Base-by-base conservation (phyloP, 2,888 invertebrate species). In the Leptogaster cylindrica region DNA sequence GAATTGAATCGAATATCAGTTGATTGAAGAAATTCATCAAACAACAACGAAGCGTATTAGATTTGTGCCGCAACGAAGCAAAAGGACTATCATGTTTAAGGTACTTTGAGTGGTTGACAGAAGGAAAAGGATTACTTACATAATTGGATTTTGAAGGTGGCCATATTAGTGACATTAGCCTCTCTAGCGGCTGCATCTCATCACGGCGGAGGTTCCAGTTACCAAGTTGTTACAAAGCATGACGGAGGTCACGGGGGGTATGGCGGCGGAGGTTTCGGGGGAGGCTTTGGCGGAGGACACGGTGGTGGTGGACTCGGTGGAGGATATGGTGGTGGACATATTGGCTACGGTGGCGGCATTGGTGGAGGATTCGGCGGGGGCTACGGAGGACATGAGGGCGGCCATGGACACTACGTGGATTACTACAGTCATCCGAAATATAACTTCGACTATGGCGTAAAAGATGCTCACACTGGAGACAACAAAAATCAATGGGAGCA, bases 401-500 rank as follows among this genome's bases (percentile, higher is more conserved):
- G 33, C 1, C 48, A 65, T 39, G 68, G 51, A 20, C 52, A 77
- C 10, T 79, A 76, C 2, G 83, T 55, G 67, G 84, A 85, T 20
- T 83, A 75, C 18, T 71, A 80, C 74, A 76, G 78, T 33, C 76
- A 82, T 72, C 83, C 83, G 33, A 81, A 82, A 73, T 82, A 82
- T 70, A 76, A 78, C 16, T 83, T 80, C 70, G 81, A 83, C 70
- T 83, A 83, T 72, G 83, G 82, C 1, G 83, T 83, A 16, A 80
- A 82, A 70, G 83, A 83, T 68, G 75, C 78, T 1, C 82, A 83
- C 33, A 83, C 83, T 1, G 83, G 83, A 2, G 83, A 83, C 66
- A 78, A 81, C 20, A 83, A 83, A 73, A 80, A 79, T 68, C 82
- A 82, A 71, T 80, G 82, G 77, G 84, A 84, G 74, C 78, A 81